Base-by-base conservation (phyloP, 1,140 invertebrate species). In the Scaptomyza pallida region DNA sequence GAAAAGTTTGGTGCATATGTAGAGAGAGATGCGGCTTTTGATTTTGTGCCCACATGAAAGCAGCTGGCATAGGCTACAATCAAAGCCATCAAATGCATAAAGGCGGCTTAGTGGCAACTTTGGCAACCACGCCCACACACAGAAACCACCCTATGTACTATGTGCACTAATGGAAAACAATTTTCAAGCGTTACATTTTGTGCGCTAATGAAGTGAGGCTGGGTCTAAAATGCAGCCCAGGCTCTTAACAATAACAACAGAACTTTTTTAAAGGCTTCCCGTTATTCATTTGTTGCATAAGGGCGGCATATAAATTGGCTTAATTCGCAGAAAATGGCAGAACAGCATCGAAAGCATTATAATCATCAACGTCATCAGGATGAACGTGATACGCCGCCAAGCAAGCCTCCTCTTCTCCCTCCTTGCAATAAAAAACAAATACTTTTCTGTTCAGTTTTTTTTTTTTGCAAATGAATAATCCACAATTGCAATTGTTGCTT, bases 1-100 rank as follows among this genome's bases (percentile, higher is more conserved):
- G n/a, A n/a, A n/a, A 86, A 75, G 62, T 88, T 86, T 77, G 10
- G 59, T 75, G 60, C 76, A 54, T 30, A 8, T 10, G 6, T 0
- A 9, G 26, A 30, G 26, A 4, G 4, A 21, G 19, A 4, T 51
- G 71, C 41, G 26, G 26, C 26, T 30, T 30, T 30, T 30, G 26
- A 30, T 30, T 30, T 47, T 33, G n/a, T 6, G 54, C 45, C 65
- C 72, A 64, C 54, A 71, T 81, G 17, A 69, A 67, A 61, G 70
- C 70, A 61, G 68, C 72, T 76, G 52, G 59, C 65, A 65, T 45
- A 45, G 43, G 43, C 60, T 62, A 43, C 63, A 73, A 54, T 88
- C 82, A 86, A 88, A 81, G 82, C 81, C 82, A 86, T 88, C 81
- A 86, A 86, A 86, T 75, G 77, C 82, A 86, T 88, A 86, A 88